Percentiles rank a stretch among this genome's conserved stretches.
phyloP scores from a whole-genome alignment of 64 coral and sea anemone genomes.

The Stichodactyla helianthus region DNA sequence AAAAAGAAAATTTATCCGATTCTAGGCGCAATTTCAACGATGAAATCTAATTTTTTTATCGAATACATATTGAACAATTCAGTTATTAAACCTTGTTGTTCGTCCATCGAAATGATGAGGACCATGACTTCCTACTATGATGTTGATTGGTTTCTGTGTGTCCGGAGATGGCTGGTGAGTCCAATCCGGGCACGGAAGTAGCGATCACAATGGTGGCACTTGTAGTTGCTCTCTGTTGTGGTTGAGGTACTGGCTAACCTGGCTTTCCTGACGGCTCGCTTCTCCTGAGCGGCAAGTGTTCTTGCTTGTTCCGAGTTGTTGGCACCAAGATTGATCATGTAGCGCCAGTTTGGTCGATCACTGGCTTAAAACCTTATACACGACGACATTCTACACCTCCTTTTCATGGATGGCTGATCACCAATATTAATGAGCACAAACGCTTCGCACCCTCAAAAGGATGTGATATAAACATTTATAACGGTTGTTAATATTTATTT shows the following conservation, averaged over 20 bases:
- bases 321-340: slow-evolving; percentile 12
- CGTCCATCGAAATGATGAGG: neutral
- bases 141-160: slow-evolving; percentile 6
- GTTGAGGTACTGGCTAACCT: slow-evolving; percentile 15
- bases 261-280: neutral
- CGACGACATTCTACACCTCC: too few species aligned
- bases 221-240: neutral
- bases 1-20: too few species aligned
- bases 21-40: too few species aligned
- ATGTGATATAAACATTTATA: too few species aligned
- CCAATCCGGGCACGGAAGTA: slow-evolving; percentile 34
- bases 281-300: slow-evolving; percentile 3
- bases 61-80: too few species aligned
- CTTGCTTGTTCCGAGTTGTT: neutral
- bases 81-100: too few species aligned
- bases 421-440: too few species aligned
- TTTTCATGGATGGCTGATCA: too few species aligned
- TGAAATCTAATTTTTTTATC: too few species aligned
- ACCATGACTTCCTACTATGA: slow-evolving; percentile 19
- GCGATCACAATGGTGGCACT: slow-evolving; percentile 16
- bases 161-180: slow-evolving; percentile 40
- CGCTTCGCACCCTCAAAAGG: too few species aligned
- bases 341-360: neutral
- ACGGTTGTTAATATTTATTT: too few species aligned
- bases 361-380: too few species aligned